These are phyloP conservation scores for Carcina quercana DNA, from an alignment of 2,888 invertebrate genomes.

Conservation along the genomic window DNA sequence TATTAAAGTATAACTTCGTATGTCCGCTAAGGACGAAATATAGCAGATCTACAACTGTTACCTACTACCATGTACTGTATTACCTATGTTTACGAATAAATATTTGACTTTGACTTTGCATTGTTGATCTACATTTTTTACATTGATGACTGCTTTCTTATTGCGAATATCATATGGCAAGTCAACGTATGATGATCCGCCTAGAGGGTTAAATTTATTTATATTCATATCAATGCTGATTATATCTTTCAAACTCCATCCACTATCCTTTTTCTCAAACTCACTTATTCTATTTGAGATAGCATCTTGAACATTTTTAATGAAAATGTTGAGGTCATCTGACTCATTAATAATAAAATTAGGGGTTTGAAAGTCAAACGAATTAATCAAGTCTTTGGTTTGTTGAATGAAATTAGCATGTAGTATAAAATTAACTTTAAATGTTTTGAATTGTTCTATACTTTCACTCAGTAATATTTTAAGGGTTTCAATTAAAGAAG, in stretches of 20 bases:
- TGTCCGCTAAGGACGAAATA: too few relatives aligned
- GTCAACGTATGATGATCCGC: slow-evolving; percentile 17
- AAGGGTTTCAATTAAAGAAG: too few relatives aligned
- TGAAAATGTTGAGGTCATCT: slow-evolving; percentile 13
- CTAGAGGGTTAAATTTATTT: slow-evolving; percentile 20
- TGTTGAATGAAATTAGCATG: too few relatives aligned
- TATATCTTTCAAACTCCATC: slow-evolving; percentile 17
- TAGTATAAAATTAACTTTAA: too few relatives aligned
- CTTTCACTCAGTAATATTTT: too few relatives aligned
- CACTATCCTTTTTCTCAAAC: slow-evolving; percentile 23
- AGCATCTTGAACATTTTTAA: slow-evolving; percentile 8
- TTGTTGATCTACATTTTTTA: slow-evolving; percentile 19
- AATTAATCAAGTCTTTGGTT: slow-evolving; percentile 13
- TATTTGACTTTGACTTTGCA: too few relatives aligned
- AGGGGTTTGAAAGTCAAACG: slow-evolving; percentile 19
- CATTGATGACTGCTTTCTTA: slow-evolving; percentile 23
- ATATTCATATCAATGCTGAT: slow-evolving; percentile 17
- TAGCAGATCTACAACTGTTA: too few relatives aligned
- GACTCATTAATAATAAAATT: slow-evolving; percentile 12
- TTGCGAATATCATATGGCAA: slow-evolving; percentile 19
- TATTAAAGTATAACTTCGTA: too few relatives aligned
- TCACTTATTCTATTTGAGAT: slow-evolving; percentile 9
- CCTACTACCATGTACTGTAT: too few relatives aligned
- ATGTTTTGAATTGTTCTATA: too few relatives aligned
- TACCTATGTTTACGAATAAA: too few relatives aligned